Evolutionary conservation across 1,140 invertebrate genomes (phyloP), one percentile per base, ranked within the genome.

Genomic region (Armadillidium nasatum): DNA sequence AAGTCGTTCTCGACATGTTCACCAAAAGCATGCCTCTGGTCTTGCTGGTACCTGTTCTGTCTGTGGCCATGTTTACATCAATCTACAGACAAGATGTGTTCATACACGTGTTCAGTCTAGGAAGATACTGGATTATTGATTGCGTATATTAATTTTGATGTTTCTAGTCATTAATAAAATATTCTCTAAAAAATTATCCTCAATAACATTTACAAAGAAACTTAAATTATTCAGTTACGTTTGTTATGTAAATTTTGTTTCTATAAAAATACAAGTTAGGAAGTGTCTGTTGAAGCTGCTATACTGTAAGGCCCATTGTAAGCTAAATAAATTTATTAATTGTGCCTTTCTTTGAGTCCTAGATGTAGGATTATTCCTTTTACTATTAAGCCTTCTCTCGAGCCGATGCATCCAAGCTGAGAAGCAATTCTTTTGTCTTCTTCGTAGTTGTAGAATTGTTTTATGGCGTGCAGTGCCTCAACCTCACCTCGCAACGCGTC

Each of bases 1-100:
- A 68, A 79, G 78, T 71, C 72, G 78, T 7, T 79, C 78, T 44
- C 74, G 78, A 71, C 78, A 79, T 44, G 78, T 79, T 15, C 78
- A 79, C 75, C 78, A 79, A 75, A 79, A 79, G 75, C 78, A 79
- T 54, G 78, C 78, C 50, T 74, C 78, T 60, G 78, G 78, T 21
- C 75, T 79, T 66, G 74, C 78, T 21, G 78, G 78, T 60, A 79
- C 78, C 66, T 79, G 78, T 46, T 19, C 74, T 9, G 75, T 79
- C 9, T 79, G 78, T 22, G 78, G 78, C 19, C 78, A 79, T 23
- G 75, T 79, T 22, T 79, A 79, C 72, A 79, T 75, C 75, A 79
- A 79, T 50, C 72, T 79, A 22, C 78, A 79, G 54, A 79, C 78
- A 15, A 74, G 78, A 23, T 79, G 78, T 44, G 72, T 72, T 71